These are phyloP conservation scores for Cantharis nigra DNA, from an alignment of 2,888 invertebrate genomes.

Conservation along the genomic window DNA sequence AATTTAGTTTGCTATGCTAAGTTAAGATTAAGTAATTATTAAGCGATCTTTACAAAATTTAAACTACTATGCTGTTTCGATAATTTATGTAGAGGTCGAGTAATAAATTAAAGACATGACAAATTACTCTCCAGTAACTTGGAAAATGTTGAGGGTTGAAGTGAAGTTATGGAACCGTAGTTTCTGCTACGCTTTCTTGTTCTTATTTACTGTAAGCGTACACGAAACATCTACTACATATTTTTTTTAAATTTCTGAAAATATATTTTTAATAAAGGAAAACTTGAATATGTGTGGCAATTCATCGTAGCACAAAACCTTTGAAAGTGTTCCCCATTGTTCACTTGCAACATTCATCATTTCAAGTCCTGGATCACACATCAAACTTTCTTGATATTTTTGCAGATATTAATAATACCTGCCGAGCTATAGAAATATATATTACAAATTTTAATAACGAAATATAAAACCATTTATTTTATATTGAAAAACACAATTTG, in stretches of 20 bases:
- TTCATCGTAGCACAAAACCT: background rate
- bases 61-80: background rate
- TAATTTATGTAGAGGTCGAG: background rate
- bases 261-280: background rate
- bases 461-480: background rate
- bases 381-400: background rate
- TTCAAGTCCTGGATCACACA: background rate
- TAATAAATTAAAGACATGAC: background rate
- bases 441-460: background rate
- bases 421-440: background rate
- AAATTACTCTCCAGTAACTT: background rate
- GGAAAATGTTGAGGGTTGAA: background rate
- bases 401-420: background rate
- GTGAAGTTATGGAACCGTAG: background rate
- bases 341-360: background rate
- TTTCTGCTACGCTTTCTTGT: background rate
- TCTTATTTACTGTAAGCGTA: background rate
- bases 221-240: background rate
- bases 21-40: background rate
- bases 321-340: background rate
- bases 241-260: background rate
- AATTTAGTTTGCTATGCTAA: background rate
- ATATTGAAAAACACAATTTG: background rate
- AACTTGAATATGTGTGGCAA: background rate
- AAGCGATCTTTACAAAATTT: background rate